phyloP scores from a whole-genome alignment of 2,797 vertebrate species.

The Lophius americanus region DNA sequence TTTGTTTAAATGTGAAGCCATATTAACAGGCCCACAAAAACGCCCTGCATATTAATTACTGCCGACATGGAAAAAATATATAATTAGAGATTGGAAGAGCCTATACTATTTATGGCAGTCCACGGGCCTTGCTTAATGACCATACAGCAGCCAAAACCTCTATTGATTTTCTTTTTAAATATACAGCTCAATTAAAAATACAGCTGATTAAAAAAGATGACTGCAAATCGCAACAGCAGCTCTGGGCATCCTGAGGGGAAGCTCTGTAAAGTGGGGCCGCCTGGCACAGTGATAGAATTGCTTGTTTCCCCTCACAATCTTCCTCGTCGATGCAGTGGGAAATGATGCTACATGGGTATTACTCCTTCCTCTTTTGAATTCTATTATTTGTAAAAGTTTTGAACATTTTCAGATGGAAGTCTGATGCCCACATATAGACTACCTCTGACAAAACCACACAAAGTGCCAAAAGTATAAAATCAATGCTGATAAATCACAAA shows the following conservation, averaged over 20 bases:
- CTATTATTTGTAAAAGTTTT: constrained; percentile 23
- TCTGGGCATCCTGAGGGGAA: constrained; percentile 35
- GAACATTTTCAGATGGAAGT: constrained; percentile 11
- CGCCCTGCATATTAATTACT: constrained; percentile 69
- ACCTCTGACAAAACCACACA: background rate
- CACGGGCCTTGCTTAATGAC: constrained; percentile 73
- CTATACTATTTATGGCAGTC: constrained; percentile 78
- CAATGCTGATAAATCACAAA: constrained; percentile 27
- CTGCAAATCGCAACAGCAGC: constrained; percentile 58
- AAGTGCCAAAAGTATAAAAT: constrained; percentile 10
- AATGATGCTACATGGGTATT: constrained; percentile 14
- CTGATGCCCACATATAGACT: background rate
- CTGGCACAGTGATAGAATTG: constrained; percentile 36
- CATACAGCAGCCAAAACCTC: constrained; percentile 74
- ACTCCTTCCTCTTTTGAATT: constrained; percentile 30
- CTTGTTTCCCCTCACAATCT: constrained; percentile 29
- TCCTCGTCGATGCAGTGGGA: constrained; percentile 21
- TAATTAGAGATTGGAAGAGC: constrained; percentile 75
- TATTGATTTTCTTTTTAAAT: constrained; percentile 83
- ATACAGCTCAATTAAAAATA: constrained; percentile 84
- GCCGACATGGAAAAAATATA: constrained; percentile 66
- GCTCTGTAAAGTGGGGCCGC: constrained; percentile 15
- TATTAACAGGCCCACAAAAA: constrained; percentile 53
- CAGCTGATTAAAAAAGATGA: constrained; percentile 79
- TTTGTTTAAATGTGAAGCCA: constrained; percentile 26